Base-by-base conservation (phyloP, 2,888 invertebrate genomes). In the Aquatica leii region DNA sequence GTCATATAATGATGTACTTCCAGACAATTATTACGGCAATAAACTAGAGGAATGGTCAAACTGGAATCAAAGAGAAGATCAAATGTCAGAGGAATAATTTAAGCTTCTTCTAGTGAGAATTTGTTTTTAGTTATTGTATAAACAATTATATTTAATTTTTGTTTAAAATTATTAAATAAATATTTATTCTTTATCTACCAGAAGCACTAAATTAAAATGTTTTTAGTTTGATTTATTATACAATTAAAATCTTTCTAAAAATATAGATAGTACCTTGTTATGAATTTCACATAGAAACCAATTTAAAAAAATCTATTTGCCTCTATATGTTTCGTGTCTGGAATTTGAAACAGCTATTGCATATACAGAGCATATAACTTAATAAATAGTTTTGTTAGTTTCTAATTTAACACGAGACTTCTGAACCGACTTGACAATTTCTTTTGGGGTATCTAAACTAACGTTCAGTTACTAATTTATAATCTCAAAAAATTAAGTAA, bases 21-120 rank as follows among this genome's bases (percentile, higher is more conserved):
- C 15, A 40, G 40, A 58, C 24, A 54, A 54, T 35, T 37, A 37
- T 49, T 56, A 66, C 52, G 64, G 62, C 59, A 66, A 66, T 56
- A 62, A 62, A 14, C 34, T 53, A 35, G 50, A 59, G 49, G 37
- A 64, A 5, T 62, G 65, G 61, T 35, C 43, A 50, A 49, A 53
- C 15, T 66, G 65, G 65, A 54, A 59, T 14, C 51, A 43, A 50
- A 59, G 52, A 9, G 20, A 52, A n/a, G 52, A 62, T 62, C 57
- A 62, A 52, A 3, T 61, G 34, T 49, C 53, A 37, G 52, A 51
- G 24, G 52, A 67, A 46, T 56, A 84, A 84, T 82, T 82, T 82
- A 52, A 6, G 11, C 15, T 24, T 35, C 8, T 18, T 17, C 11
- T 18, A 48, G 18, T 48, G 8, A n/a, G n/a, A 40, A 40, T 4